Evolutionary conservation across 2,113 vertebrate species (phyloP).

Genomic region (Zingel zingel): DNA sequence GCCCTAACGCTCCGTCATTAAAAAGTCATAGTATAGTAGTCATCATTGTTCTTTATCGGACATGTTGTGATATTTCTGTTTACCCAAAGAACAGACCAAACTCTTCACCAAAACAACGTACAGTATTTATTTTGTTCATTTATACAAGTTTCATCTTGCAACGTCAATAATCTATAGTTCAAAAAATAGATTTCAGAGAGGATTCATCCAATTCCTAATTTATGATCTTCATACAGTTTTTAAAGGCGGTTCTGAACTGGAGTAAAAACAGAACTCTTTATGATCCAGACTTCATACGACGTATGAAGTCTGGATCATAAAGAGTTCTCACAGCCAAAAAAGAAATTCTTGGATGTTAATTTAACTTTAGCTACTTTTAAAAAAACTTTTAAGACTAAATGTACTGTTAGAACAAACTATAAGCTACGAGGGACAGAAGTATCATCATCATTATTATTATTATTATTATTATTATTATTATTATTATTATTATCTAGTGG

Average conservation of each 20-base stretch:
- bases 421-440: constrained; percentile 33
- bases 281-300: too few species aligned
- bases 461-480: constrained; percentile 28
- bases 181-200: constrained; percentile 70
- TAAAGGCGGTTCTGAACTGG: background rate
- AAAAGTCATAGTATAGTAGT: too few species aligned
- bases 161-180: constrained; percentile 56
- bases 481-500: constrained; percentile 34
- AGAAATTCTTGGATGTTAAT: constrained; percentile 5
- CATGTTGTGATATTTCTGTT: too few species aligned
- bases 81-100: constrained; percentile 30
- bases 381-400: constrained; percentile 31
- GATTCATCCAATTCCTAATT: constrained; percentile 3
- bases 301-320: background rate
- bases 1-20: too few species aligned
- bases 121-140: constrained; percentile 73
- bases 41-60: too few species aligned
- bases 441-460: background rate
- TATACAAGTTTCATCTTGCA: constrained; percentile 60
- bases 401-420: constrained; percentile 50
- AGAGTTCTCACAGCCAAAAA: background rate
- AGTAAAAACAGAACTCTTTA: background rate
- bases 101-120: constrained; percentile 67
- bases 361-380: constrained; percentile 18
- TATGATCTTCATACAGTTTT: constrained; percentile 11